These are phyloP conservation scores for Dryocosmus kuriphilus DNA, from an alignment of 2,888 invertebrate species.

Conservation along the genomic window DNA sequence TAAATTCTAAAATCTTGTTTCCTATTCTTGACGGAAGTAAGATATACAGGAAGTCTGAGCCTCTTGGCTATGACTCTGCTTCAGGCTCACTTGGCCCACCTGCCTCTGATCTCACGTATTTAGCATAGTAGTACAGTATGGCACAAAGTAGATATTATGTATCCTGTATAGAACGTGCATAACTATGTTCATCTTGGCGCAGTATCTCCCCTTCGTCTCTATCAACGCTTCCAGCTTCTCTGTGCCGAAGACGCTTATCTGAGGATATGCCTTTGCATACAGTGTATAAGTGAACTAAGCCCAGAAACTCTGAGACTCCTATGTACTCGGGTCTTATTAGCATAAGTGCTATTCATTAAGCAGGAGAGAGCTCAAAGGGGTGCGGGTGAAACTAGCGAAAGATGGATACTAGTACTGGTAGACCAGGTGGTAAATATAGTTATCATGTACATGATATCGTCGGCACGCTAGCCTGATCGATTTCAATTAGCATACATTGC, in stretches of 20 bases:
- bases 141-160: constrained; percentile 7
- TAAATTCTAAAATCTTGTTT: no score
- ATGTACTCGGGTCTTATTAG: constrained; percentile 25
- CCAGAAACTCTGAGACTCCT: constrained; percentile 2
- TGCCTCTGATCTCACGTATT: constrained; percentile 1
- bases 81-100: not conserved
- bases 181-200: constrained; percentile 9
- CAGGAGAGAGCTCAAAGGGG: constrained; percentile 8
- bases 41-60: not conserved
- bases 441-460: constrained; percentile 25
- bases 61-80: not conserved
- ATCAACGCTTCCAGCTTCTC: constrained; percentile 12
- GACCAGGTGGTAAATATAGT: constrained; percentile 14
- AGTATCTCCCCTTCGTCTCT: not conserved
- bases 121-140: constrained; percentile 6
- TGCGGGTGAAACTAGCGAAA: not conserved
- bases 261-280: not conserved
- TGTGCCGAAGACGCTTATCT: not conserved
- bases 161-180: not conserved
- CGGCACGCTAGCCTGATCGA: constrained; percentile 13
- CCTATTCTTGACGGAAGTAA: not conserved
- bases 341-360: constrained; percentile 30
- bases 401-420: constrained; percentile 18
- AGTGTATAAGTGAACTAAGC: not conserved
- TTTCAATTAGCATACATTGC: constrained; percentile 31